Percentiles rank a stretch among this genome's conserved stretches.
These are phyloP conservation scores for Cephus sareptanus DNA, from an alignment of 2,888 invertebrate species.

Conservation along the genomic window DNA sequence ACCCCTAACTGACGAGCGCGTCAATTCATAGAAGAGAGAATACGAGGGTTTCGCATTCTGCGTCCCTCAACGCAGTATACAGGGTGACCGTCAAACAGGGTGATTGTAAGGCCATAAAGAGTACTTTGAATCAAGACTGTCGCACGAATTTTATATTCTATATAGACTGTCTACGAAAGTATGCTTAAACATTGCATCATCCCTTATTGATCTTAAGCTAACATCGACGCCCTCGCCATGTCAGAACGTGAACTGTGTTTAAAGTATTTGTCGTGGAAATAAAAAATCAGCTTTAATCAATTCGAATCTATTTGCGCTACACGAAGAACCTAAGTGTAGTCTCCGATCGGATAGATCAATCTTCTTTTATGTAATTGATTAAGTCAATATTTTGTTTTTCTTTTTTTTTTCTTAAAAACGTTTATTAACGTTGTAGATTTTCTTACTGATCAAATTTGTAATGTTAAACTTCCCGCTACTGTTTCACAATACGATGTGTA, in stretches of 20 bases:
- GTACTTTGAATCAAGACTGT: background rate
- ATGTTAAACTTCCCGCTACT: background rate
- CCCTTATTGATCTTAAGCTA: conserved; percentile 38
- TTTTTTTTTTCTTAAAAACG: background rate
- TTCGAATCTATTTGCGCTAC: conserved; percentile 23
- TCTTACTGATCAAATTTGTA: background rate
- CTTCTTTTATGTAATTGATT: background rate
- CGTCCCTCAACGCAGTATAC: background rate
- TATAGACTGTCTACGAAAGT: conserved; percentile 24
- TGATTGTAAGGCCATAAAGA: background rate
- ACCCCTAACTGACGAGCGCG: background rate
- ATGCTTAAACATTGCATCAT: conserved; percentile 37
- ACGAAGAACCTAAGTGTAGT: background rate
- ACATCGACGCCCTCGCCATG: conserved; percentile 12
- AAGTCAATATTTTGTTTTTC: background rate
- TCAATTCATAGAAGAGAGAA: background rate
- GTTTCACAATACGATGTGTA: background rate
- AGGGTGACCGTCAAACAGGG: background rate
- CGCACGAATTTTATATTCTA: background rate
- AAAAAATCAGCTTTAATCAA: conserved; percentile 29
- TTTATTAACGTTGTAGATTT: background rate
- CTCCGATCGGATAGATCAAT: background rate
- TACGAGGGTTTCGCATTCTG: background rate
- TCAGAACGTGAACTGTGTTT: conserved; percentile 20
- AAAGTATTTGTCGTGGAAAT: conserved; percentile 16